Evolutionary conservation across 2,797 vertebrate species (phyloP), one percentile per base, ranked within the genome.

Genomic region (Chaetodon trifasciatus): DNA sequence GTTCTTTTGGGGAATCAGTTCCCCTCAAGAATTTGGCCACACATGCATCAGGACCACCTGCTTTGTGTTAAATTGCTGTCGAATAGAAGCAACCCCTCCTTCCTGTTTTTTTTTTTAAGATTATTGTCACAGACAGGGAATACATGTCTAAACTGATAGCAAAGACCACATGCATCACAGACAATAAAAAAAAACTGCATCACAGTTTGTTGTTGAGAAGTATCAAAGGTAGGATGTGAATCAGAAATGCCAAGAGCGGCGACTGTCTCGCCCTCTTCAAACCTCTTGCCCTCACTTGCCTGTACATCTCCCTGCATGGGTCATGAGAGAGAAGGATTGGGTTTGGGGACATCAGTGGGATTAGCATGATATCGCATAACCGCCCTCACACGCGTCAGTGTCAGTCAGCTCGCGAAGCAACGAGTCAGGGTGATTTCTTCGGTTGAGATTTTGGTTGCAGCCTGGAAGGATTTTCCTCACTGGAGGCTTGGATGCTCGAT

Each of bases 361-460:
- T 92, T 90, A 90, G 42, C 66, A 68, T 71, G 67, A 88, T 90
- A 89, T 92, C 91, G 60, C 65, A 82, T 88, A 88, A 86, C 81
- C n/a, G 1, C 66, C 72, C 82, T 83, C 86, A 68, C 86, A 89
- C 32, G 57, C 88, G 86, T 86, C 76, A 1, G 53, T 78, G 84
- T 91, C 89, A 84, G 79, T 89, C 86, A 79, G 76, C 58, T 1
- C 19, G 74, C 70, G 1, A 65, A 78, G 70, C 65, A 28, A 66
- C 32, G 46, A 76, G 74, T 56, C 79, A 47, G 63, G 62, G 57
- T 39, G 67, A 86, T 82, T 90, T 87, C 78, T 87, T 63, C 47
- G 42, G 72, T 28, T n/a, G 73, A 82, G 78, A 79, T 84, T 82
- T 83, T 37, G 70, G 53, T 84, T 76, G 55, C 57, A 76, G 83